phyloP scores from a whole-genome alignment of 2,113 vertebrate genomes.

The Callionymus lyra region DNA sequence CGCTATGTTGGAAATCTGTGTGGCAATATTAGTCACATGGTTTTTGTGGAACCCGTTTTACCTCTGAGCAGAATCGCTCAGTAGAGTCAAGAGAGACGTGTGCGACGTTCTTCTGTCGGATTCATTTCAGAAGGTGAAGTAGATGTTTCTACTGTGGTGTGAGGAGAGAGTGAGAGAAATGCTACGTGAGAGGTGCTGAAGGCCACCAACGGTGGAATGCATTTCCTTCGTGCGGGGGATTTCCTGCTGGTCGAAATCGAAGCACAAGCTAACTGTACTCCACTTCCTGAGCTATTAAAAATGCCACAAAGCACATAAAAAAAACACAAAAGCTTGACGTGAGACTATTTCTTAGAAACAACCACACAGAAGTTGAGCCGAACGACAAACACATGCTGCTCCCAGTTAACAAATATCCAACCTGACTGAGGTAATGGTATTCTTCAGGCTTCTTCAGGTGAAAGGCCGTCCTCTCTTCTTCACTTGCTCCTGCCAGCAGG shows the following conservation, averaged over 20 bases:
- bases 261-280: slow-evolving; percentile 1
- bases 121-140: too few species aligned
- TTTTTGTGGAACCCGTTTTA: slow-evolving; percentile 25
- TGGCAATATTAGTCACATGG: slow-evolving; percentile 4
- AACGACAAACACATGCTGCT: too few species aligned
- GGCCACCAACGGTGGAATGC: slow-evolving; percentile 34
- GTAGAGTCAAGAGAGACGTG: too few species aligned
- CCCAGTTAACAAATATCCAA: slow-evolving; percentile 40
- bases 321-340: too few species aligned
- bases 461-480: slow-evolving; percentile 86
- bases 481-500: slow-evolving; percentile 91
- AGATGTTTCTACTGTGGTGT: too few species aligned
- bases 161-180: too few species aligned
- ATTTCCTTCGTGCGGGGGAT: slow-evolving; percentile 17
- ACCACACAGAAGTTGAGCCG: neutral
- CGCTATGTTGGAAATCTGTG: neutral
- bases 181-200: slow-evolving; percentile 26
- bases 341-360: neutral
- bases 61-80: neutral
- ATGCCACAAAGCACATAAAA: neutral
- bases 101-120: too few species aligned
- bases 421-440: slow-evolving; percentile 98
- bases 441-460: slow-evolving; percentile 92
- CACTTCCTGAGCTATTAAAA: neutral
- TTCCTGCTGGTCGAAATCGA: slow-evolving; percentile 33